phyloP scores from a whole-genome alignment of 2,113 vertebrate genomes.

The Pterocles gutturalis region DNA sequence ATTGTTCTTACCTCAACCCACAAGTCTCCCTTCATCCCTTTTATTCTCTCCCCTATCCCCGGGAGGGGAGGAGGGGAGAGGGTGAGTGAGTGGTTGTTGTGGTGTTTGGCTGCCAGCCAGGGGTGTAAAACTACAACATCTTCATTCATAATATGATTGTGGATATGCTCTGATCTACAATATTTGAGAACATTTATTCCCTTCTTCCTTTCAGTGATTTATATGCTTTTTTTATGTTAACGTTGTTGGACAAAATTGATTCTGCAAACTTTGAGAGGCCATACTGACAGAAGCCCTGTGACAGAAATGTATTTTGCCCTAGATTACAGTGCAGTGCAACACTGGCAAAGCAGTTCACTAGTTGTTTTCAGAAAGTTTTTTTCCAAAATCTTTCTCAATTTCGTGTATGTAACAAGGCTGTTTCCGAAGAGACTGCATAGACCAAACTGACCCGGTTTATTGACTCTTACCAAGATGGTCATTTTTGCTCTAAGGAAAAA shows the following conservation, averaged over 20 bases:
- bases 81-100: too few relatives aligned
- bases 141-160: neutral
- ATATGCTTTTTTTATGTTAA: neutral
- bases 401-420: neutral
- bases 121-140: too few relatives aligned
- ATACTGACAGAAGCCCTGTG: neutral
- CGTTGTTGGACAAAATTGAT: neutral
- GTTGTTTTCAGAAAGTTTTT: neutral
- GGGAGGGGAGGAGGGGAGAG: too few relatives aligned
- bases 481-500: slow-evolving; percentile 3
- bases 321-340: neutral
- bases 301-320: neutral
- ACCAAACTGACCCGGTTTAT: neutral
- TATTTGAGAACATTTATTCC: neutral
- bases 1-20: too few relatives aligned
- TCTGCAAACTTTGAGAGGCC: neutral
- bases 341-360: neutral
- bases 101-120: too few relatives aligned
- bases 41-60: too few relatives aligned
- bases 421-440: neutral
- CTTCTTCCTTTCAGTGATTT: neutral
- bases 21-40: too few relatives aligned
- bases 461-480: neutral
- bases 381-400: neutral
- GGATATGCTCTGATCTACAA: neutral